These are phyloP conservation scores for Amitus sp. DNA, from an alignment of 2,888 invertebrate genomes.

Conservation along the genomic window DNA sequence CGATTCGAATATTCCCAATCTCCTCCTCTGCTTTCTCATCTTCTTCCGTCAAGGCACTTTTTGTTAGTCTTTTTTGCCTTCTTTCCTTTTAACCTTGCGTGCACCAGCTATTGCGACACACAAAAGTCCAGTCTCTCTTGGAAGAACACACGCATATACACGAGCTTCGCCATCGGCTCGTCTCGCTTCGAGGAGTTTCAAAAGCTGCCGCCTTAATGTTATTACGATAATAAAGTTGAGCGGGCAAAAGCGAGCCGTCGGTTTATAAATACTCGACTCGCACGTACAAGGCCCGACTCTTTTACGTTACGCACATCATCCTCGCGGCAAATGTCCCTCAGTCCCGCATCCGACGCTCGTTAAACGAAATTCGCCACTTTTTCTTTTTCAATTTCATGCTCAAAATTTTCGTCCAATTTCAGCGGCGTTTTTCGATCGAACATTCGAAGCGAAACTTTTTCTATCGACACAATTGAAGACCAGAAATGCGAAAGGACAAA, in stretches of 20 bases:
- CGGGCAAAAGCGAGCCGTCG: slow-evolving; percentile 51
- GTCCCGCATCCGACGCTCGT: slow-evolving; percentile 17
- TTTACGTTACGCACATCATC: slow-evolving; percentile 40
- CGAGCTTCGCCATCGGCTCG: slow-evolving; percentile 36
- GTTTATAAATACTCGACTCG: slow-evolving; percentile 53
- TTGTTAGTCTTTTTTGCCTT: slow-evolving; percentile 19
- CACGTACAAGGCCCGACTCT: slow-evolving; percentile 36
- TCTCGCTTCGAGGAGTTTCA: slow-evolving; percentile 48
- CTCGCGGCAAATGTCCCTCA: slow-evolving; percentile 27
- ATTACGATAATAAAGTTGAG: slow-evolving; percentile 61
- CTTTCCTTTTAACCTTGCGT: slow-evolving; percentile 30
- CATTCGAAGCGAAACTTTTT: no score
- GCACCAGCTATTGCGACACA: slow-evolving; percentile 38
- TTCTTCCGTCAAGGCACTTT: slow-evolving; percentile 25
- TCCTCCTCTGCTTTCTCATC: no score
- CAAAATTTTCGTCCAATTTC: no score
- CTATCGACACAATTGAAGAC: no score
- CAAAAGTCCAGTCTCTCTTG: slow-evolving; percentile 30
- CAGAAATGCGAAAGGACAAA: no score
- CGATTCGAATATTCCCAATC: no score
- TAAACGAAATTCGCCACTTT: not conserved
- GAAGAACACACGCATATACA: slow-evolving; percentile 33
- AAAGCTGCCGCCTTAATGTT: slow-evolving; percentile 60
- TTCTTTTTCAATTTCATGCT: slow-evolving; percentile 1
- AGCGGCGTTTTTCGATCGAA: no score